Evolutionary conservation across 2,797 vertebrate species (phyloP).

Genomic region (Crax fasciolata): DNA sequence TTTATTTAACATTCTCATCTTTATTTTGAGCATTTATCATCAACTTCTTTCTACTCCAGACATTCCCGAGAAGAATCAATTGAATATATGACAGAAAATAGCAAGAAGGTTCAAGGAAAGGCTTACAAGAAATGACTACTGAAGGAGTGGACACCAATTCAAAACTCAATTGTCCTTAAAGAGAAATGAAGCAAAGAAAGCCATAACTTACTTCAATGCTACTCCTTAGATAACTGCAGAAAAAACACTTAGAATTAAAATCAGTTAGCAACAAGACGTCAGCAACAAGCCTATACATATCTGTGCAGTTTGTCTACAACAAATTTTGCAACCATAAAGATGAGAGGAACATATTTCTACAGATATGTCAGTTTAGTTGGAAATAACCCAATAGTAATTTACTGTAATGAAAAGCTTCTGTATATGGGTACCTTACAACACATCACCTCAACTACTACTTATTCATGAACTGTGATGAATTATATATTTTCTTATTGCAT

Average conservation of each 20-base stretch:
- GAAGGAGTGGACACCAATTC: accelerated
- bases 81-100: neutral
- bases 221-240: neutral
- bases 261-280: neutral
- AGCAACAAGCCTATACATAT: neutral
- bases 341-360: neutral
- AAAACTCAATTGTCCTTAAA: neutral
- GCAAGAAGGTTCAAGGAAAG: neutral
- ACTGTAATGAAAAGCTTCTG: neutral
- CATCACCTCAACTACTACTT: neutral
- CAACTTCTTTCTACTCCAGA: neutral
- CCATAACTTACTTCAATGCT: neutral
- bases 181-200: neutral
- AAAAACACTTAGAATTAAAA: neutral
- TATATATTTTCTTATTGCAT: neutral
- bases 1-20: neutral
- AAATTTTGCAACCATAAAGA: neutral
- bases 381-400: neutral
- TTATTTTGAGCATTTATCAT: neutral
- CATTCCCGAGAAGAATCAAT: neutral
- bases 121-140: neutral
- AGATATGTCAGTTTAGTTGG: neutral
- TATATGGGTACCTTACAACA: neutral
- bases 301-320: neutral
- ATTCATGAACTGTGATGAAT: neutral